phyloP scores from a whole-genome alignment of 2,888 invertebrate species.

The Archips crataeganus region DNA sequence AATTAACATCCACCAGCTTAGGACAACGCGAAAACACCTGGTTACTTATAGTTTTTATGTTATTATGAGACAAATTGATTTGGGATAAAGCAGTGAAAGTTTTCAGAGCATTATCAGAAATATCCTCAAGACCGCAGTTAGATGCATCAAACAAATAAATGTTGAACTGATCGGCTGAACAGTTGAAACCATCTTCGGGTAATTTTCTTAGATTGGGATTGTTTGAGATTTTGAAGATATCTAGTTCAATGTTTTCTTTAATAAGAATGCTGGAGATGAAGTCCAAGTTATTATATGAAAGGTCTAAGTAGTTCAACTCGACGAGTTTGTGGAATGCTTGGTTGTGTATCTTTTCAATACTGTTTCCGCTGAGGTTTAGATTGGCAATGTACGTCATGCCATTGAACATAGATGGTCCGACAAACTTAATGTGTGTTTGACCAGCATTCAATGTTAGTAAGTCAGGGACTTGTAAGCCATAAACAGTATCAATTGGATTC shows the following conservation, averaged over 20 bases:
- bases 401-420: slow-evolving; percentile 88
- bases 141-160: slow-evolving; percentile 90
- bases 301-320: slow-evolving; percentile 89
- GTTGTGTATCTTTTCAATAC: slow-evolving; percentile 88
- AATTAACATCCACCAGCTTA: slow-evolving; percentile 89
- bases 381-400: slow-evolving; percentile 88
- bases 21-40: slow-evolving; percentile 84
- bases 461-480: slow-evolving; percentile 86
- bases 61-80: slow-evolving; percentile 89
- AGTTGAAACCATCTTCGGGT: slow-evolving; percentile 88
- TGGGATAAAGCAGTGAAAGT: slow-evolving; percentile 90
- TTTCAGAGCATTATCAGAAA: slow-evolving; percentile 88
- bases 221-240: slow-evolving; percentile 89
- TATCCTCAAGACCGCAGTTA: slow-evolving; percentile 88
- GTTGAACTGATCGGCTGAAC: slow-evolving; percentile 86
- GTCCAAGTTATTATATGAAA: slow-evolving; percentile 90
- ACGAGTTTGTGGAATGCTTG: slow-evolving; percentile 89
- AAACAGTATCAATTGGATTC: slow-evolving; percentile 88
- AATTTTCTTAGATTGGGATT: slow-evolving; percentile 89
- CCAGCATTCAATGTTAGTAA: slow-evolving; percentile 89
- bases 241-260: slow-evolving; percentile 88
- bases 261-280: slow-evolving; percentile 89
- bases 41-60: slow-evolving; percentile 83
- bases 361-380: slow-evolving; percentile 89
- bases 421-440: slow-evolving; percentile 88